Evolutionary conservation across 64 coral and sea anemone species (phyloP).

Genomic region (Actinia tenebrosa): DNA sequence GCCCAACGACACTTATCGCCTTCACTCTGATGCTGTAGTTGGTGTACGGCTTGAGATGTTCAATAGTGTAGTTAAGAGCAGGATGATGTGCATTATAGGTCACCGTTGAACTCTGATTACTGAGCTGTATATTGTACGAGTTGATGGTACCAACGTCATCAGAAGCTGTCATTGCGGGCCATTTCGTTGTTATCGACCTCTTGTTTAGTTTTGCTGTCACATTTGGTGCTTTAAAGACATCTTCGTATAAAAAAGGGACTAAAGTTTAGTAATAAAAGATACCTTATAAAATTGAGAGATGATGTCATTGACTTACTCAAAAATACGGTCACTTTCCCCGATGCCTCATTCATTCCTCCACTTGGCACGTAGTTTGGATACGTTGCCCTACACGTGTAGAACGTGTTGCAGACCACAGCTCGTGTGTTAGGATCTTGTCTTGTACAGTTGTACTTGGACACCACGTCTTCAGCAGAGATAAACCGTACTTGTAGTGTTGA

Average conservation of each 20-base stretch:
- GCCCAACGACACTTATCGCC: conserved; percentile 4
- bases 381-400: not conserved
- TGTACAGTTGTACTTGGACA: no score
- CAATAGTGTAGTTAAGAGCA: not conserved
- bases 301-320: no score
- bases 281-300: no score
- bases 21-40: not conserved
- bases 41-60: conserved; percentile 18
- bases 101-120: not conserved
- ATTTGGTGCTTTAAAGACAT: not conserved
- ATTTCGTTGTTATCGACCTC: not conserved
- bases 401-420: no score
- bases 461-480: no score
- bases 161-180: not conserved
- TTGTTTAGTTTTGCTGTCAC: not conserved
- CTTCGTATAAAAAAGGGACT: not conserved
- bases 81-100: not conserved
- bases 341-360: not conserved
- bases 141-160: not conserved
- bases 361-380: not conserved
- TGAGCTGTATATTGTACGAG: not conserved
- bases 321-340: not conserved
- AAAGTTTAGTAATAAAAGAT: no score
- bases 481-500: no score
- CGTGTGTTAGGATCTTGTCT: no score